These are phyloP conservation scores for Chiloscyllium punctatum DNA, from an alignment of 2,797 vertebrate genomes.

Conservation along the genomic window DNA sequence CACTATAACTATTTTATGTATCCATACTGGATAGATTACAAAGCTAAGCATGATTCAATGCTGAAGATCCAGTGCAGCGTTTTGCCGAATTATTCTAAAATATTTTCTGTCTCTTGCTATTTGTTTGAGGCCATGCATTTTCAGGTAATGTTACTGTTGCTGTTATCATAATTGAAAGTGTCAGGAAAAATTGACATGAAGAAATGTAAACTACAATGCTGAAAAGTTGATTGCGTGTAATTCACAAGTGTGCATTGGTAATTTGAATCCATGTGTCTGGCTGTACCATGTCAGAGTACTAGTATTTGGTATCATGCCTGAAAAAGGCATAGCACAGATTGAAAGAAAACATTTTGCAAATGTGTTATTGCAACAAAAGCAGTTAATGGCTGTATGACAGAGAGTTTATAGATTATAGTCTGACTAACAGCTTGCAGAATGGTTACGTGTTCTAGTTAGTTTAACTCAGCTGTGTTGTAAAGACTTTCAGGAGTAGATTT, in stretches of 20 bases:
- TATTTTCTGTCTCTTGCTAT: neutral
- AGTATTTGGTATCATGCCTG: constrained; percentile 38
- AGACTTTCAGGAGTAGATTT: neutral
- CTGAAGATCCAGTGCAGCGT: neutral
- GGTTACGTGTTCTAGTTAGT: neutral
- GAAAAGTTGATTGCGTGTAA: constrained; percentile 26
- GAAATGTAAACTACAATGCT: neutral
- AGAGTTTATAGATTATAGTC: constrained; percentile 18
- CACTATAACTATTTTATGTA: neutral
- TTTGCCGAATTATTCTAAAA: neutral
- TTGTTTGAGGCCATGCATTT: neutral
- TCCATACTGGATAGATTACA: neutral
- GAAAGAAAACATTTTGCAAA: constrained; percentile 39
- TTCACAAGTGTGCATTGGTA: neutral
- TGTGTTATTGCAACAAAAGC: constrained; percentile 38
- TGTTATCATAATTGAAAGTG: neutral
- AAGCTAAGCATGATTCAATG: neutral
- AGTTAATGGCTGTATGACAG: neutral
- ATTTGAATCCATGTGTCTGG: neutral
- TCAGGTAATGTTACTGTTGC: neutral
- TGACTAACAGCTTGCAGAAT: constrained; percentile 10
- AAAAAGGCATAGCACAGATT: constrained; percentile 39
- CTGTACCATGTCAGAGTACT: neutral
- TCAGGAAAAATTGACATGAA: constrained; percentile 30
- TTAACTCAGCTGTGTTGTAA: neutral